Conservation (phyloP, 1,140 invertebrate species). For the Pachypeltis micranthus region DNA sequence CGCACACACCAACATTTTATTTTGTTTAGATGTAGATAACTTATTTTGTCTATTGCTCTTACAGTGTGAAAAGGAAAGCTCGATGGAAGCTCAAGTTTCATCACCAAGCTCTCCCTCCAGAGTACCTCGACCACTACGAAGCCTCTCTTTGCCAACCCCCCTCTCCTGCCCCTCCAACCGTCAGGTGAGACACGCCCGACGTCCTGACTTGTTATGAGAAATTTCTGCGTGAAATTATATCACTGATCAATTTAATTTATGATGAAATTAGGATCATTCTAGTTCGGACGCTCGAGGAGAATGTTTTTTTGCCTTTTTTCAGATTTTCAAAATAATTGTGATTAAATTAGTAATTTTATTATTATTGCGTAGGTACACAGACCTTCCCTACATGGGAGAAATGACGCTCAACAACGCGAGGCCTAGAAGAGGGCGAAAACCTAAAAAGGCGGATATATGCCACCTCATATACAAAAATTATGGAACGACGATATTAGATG, state of each 20-base stretch:
- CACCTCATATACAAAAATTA: constrained; percentile 85
- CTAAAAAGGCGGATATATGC: constrained; percentile 76
- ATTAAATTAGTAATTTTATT: no score
- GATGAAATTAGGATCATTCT: no score
- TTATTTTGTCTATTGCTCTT: constrained; percentile 26
- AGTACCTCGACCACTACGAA: constrained; percentile 67
- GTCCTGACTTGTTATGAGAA: no score
- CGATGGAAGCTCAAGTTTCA: constrained; percentile 70
- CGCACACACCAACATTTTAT: neutral
- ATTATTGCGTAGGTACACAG: constrained; percentile 47
- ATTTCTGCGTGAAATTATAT: no score
- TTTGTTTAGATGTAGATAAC: neutral
- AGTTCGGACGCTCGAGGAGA: no score
- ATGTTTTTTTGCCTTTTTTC: no score
- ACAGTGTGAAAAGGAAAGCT: constrained; percentile 47
- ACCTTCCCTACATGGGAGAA: constrained; percentile 80
- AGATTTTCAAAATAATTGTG: no score
- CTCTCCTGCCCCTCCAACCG: neutral
- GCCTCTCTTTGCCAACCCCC: constrained; percentile 43
- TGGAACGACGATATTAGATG: constrained; percentile 57
- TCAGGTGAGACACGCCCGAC: neutral
- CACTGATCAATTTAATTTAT: no score
- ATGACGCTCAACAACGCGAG: constrained; percentile 77
- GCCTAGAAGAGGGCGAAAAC: constrained; percentile 68
- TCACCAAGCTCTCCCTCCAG: constrained; percentile 63